Evolutionary conservation across 2,113 vertebrate genomes (phyloP), one percentile per base, ranked within the genome.

Genomic region (Oenanthe oenanthe): DNA sequence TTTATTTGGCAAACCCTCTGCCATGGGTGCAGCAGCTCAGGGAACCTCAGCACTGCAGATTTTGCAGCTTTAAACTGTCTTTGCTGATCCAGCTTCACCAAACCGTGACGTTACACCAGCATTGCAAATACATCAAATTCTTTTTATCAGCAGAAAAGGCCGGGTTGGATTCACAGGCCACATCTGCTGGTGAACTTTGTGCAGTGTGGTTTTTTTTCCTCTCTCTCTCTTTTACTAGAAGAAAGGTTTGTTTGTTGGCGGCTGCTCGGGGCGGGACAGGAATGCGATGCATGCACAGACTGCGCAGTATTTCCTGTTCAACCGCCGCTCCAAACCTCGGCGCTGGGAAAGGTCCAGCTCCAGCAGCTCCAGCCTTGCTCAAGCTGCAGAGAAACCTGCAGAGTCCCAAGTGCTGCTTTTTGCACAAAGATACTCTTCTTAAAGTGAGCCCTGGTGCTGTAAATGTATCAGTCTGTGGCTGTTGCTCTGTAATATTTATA

Each of bases 281-380:
- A 98, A 98, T 98, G 97, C 71, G 26, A 96, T 90, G 95, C 97
- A 97, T 97, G 98, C 96, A 77, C 65, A 95, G 97, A 96, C 97
- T 82, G 97, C 84, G 36, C 96, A 97, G 96, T 94, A 97, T 98
- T 98, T 97, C 97, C 96, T 98, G 97, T 97, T 75, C 95, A 93
- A 96, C 96, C 96, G 97, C 98, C 83, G 73, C 98, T 97, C 98
- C 98, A 98, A 97, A 98, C 98, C 98, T 85, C 77, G 26, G 96
- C 40, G 77, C 97, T 94, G 97, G 97, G 98, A 98, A 96, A 82
- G 36, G 88, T 97, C 97, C 97, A 97, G 92, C 62, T 45, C 32
- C 68, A 96, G 95, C 97, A 53, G 88, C 85, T 94, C 77, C 26
- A 51, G 2, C 91, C 84, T 48, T 18, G 34, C 78, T 83, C 92